Conservation (phyloP, 23 tunicate genomes). For the Aplidium turbinatum region DNA sequence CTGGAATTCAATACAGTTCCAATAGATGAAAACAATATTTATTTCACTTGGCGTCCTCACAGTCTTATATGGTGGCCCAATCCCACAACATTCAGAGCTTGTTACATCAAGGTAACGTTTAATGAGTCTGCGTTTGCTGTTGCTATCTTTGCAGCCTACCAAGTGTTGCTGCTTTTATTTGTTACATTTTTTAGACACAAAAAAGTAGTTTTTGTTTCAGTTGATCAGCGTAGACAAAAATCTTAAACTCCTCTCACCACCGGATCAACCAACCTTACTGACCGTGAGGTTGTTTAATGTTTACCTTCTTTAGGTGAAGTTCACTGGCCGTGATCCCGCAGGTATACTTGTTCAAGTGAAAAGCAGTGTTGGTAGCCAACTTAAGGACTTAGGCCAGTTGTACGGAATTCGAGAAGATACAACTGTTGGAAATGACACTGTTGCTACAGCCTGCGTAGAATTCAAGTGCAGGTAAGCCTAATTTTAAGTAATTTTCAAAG, state of each 20-base stretch:
- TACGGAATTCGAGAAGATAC: conserved; percentile 70
- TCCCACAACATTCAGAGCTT: conserved; percentile 43
- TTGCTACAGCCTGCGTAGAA: conserved; percentile 60
- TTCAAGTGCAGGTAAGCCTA: conserved; percentile 68
- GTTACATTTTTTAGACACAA: too few relatives aligned
- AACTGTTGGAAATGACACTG: conserved; percentile 7
- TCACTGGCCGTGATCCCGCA: conserved; percentile 6
- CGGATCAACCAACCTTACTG: too few relatives aligned
- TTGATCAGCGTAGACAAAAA: too few relatives aligned
- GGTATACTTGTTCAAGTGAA: conserved; percentile 20
- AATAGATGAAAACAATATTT: conserved; percentile 75
- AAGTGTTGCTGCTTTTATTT: too few relatives aligned
- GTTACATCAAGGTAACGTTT: conserved; percentile 54
- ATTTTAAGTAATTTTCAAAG: too few relatives aligned
- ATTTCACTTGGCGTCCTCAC: conserved; percentile 62
- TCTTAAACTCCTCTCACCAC: too few relatives aligned
- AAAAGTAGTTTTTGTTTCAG: too few relatives aligned
- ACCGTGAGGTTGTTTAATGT: too few relatives aligned
- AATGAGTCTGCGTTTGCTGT: too few relatives aligned
- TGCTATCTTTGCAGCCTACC: too few relatives aligned
- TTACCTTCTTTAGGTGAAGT: conserved; percentile 50
- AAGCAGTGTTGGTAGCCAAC: conserved; percentile 29
- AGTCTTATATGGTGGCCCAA: conserved; percentile 78
- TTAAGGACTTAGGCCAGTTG: conserved; percentile 20
- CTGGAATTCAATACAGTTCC: conserved; percentile 66